phyloP scores from a whole-genome alignment of 1,140 invertebrate species.

The Ceratitis capitata region DNA sequence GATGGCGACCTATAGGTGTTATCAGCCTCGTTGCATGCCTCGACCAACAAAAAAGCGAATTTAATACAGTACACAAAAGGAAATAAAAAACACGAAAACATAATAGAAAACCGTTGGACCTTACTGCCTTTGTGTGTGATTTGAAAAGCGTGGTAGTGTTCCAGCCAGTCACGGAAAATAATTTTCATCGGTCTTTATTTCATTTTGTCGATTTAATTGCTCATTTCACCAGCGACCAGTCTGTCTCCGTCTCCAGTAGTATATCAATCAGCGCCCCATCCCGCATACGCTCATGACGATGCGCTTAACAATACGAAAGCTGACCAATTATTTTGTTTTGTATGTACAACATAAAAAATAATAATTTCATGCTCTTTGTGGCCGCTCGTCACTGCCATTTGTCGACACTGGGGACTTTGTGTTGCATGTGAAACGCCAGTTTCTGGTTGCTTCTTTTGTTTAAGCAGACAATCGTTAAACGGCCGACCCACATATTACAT shows the following conservation, averaged over 20 bases:
- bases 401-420: neutral
- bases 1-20: neutral
- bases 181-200: neutral
- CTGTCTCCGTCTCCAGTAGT: neutral
- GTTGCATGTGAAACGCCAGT: conserved; percentile 26
- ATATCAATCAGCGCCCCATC: neutral
- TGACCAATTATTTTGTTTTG: neutral
- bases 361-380: conserved; percentile 5
- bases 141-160: neutral
- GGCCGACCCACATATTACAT: neutral
- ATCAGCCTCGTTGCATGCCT: neutral
- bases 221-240: neutral
- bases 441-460: neutral
- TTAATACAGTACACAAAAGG: neutral
- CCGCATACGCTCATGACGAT: neutral
- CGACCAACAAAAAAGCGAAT: neutral
- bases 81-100: neutral
- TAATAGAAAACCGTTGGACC: neutral
- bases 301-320: neutral
- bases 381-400: neutral
- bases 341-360: too few relatives aligned
- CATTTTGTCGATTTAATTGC: neutral
- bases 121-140: neutral
- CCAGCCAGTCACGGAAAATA: neutral
- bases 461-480: neutral